Conservation (phyloP, 2,888 invertebrate genomes). For the Harpagoxenus sublaevis region DNA sequence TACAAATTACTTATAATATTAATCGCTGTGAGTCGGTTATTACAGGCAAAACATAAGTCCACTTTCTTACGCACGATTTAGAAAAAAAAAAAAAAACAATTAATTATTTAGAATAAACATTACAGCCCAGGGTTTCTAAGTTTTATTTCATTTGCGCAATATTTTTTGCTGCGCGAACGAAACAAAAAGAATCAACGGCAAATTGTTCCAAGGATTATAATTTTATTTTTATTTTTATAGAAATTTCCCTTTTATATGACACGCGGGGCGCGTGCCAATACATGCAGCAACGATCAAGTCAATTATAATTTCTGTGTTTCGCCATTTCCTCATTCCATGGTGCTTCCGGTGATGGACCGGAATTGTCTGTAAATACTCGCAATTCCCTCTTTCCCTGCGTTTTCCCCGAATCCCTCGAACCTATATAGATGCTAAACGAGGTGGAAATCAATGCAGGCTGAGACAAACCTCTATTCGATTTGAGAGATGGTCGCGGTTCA, state of each 20-base stretch:
- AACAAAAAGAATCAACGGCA: background rate
- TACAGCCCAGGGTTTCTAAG: background rate
- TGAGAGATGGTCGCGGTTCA: conserved; percentile 61
- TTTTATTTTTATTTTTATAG: conserved; percentile 7
- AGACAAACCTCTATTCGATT: conserved; percentile 72
- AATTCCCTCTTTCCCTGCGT: background rate
- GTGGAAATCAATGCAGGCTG: conserved; percentile 70
- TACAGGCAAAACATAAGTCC: background rate
- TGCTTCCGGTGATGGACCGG: conserved; percentile 26
- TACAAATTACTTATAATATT: background rate
- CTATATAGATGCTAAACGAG: conserved; percentile 28
- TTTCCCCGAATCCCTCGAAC: background rate
- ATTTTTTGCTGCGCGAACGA: background rate
- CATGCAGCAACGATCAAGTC: background rate
- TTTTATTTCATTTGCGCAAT: background rate
- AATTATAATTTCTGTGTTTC: conserved; percentile 21
- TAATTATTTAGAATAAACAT: background rate
- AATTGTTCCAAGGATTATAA: background rate
- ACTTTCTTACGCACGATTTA: background rate
- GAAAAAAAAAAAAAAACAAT: background rate
- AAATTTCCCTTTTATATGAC: background rate
- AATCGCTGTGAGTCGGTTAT: background rate
- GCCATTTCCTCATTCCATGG: conserved; percentile 22
- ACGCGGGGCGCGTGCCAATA: background rate
- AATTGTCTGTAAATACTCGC: conserved; percentile 12